Evolutionary conservation across 64 coral and sea anemone species (phyloP).

Genomic region (Anthopleura sola): DNA sequence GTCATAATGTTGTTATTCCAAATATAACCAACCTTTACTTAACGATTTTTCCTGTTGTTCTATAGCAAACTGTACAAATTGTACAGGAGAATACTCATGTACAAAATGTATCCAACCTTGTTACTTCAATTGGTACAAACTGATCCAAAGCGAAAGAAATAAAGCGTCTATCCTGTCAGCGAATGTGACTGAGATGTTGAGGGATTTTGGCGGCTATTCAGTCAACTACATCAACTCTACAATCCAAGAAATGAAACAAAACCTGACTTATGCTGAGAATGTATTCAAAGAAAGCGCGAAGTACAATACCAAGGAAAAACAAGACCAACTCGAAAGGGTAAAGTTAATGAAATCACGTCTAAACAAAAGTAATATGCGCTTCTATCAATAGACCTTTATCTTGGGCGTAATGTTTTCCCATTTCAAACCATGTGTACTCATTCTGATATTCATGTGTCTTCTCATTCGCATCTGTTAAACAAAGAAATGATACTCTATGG

Average conservation of each 20-base stretch:
- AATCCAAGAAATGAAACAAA: conserved; percentile 48
- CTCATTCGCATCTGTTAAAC: too few relatives aligned
- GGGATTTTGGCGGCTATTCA: conserved; percentile 67
- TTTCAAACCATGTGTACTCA: too few relatives aligned
- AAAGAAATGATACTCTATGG: too few relatives aligned
- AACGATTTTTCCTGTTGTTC: too few relatives aligned
- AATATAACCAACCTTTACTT: too few relatives aligned
- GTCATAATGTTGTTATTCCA: too few relatives aligned
- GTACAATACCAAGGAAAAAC: conserved; percentile 57
- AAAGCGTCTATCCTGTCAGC: conserved; percentile 47
- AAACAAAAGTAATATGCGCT: too few relatives aligned
- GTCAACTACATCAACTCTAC: conserved; percentile 72
- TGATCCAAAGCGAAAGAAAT: conserved; percentile 51
- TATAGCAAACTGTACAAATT: background rate
- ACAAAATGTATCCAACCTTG: conserved; percentile 72
- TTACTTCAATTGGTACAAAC: conserved; percentile 79
- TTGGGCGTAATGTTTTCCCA: too few relatives aligned
- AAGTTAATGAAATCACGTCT: background rate
- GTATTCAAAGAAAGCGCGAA: conserved; percentile 68
- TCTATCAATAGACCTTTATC: too few relatives aligned
- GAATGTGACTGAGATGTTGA: conserved; percentile 70
- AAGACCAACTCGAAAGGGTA: conserved; percentile 62
- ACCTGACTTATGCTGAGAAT: conserved; percentile 48
- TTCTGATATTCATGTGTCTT: too few relatives aligned
- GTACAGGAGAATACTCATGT: conserved; percentile 42